Conservation (phyloP, 2,888 invertebrate species). For the Pammene fasciana region DNA sequence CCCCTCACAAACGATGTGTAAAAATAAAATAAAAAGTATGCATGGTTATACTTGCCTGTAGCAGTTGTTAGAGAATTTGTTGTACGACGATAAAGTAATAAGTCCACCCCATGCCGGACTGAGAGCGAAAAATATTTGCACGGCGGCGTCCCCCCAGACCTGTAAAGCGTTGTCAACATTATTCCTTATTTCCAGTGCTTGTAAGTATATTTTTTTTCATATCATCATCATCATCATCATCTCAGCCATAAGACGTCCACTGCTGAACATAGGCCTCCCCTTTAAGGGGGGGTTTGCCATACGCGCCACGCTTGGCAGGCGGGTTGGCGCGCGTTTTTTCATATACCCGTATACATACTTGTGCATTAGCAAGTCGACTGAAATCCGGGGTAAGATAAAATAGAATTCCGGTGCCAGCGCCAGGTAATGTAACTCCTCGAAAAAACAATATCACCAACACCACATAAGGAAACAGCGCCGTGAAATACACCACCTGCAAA, state of each 20-base stretch:
- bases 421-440: constrained; percentile 90
- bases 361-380: constrained; percentile 87
- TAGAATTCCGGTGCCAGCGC: constrained; percentile 89
- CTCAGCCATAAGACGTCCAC: too few relatives aligned
- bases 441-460: constrained; percentile 89
- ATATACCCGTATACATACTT: constrained; percentile 64
- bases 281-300: too few relatives aligned
- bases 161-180: constrained; percentile 50
- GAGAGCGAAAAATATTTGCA: constrained; percentile 94
- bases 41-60: constrained; percentile 83
- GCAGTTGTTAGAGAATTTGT: constrained; percentile 92
- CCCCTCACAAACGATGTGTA: neutral
- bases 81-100: constrained; percentile 93
- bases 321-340: too few relatives aligned
- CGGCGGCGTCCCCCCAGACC: constrained; percentile 93
- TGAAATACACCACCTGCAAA: constrained; percentile 88
- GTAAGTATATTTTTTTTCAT: too few relatives aligned
- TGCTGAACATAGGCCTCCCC: too few relatives aligned
- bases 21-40: neutral
- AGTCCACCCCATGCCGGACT: constrained; percentile 94
- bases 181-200: too few relatives aligned
- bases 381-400: constrained; percentile 92
- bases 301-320: too few relatives aligned
- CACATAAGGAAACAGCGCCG: constrained; percentile 89
- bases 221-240: too few relatives aligned